Evolutionary conservation across 1,140 invertebrate species (phyloP).

Genomic region (Caligus rogercresseyi): DNA sequence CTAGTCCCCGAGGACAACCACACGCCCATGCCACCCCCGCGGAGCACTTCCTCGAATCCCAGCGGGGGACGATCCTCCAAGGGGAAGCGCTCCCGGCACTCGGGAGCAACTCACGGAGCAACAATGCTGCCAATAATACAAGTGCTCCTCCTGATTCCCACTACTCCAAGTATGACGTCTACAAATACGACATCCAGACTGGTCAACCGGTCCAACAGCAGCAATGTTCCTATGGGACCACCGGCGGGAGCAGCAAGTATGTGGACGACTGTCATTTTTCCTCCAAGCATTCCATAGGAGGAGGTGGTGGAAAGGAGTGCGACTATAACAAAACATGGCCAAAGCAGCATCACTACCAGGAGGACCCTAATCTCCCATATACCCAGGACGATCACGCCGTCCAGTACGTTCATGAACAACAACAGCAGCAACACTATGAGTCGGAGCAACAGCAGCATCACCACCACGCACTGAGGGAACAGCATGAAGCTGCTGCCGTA

Average conservation of each 20-base stretch:
- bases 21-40: background rate
- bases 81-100: slow-evolving; percentile 9
- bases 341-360: slow-evolving; percentile 11
- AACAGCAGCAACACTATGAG: slow-evolving; percentile 9
- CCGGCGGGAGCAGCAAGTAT: slow-evolving; percentile 14
- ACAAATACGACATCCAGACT: background rate
- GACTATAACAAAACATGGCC: slow-evolving; percentile 17
- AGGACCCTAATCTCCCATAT: background rate
- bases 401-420: slow-evolving; percentile 15
- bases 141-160: background rate
- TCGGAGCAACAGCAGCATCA: background rate
- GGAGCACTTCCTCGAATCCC: background rate
- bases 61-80: background rate
- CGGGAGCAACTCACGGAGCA: background rate
- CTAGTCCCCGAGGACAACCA: slow-evolving; percentile 2
- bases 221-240: slow-evolving; percentile 10
- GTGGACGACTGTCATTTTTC: slow-evolving; percentile 13
- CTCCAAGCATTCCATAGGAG: slow-evolving; percentile 3
- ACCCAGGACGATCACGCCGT: slow-evolving; percentile 12
- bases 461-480: background rate
- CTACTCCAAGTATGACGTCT: slow-evolving; percentile 11
- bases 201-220: background rate
- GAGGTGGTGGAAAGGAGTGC: background rate
- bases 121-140: background rate
- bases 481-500: background rate